Evolutionary conservation across 2,797 vertebrate genomes (phyloP), one percentile per base, ranked within the genome.

Genomic region (Melanogrammus aeglefinus): DNA sequence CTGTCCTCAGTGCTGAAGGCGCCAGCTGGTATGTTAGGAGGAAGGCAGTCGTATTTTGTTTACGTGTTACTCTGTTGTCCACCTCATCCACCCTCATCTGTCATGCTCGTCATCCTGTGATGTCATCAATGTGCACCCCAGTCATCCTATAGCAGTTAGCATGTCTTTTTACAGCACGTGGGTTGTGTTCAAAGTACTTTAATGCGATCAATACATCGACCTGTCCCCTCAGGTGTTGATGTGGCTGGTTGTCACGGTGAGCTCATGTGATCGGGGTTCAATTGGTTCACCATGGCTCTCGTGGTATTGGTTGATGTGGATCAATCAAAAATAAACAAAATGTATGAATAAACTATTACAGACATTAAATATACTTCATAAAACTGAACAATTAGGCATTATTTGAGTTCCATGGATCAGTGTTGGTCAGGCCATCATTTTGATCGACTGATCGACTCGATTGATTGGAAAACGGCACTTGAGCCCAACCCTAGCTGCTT

Each of bases 1-100:
- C 77, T 91, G 84, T 92, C 92, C 92, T 89, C 91, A 95, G 93
- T 92, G 90, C 85, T 89, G 80, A 90, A 86, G 89, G 21, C 41
- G 83, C 38, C 75, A 4, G 73, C 75, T 0, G 94, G 93, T 95
- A 93, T 86, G 94, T 93, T 78, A 76, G 84, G 78, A 72, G 70
- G 12, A 69, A 66, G 74, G 81, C 51, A 73, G 83, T 84, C 73
- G 81, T 74, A 71, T 14, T 63, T 82, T 72, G 77, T 78, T 6
- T 75, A 72, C 76, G 6, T n/a, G 18, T 63, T 63, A 38, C 77
- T 18, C 39, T 75, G 31, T 51, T 39, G 27, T 77, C 69, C 73
- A 79, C 83, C 74, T 87, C 70, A 74, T 44, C 82, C 80, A 77
- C 51, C 39, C 39, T 79, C 80, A 77, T 69, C 4, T 77, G 18